Percentiles rank a stretch among this genome's conserved stretches.
Conservation (phyloP, 2,797 vertebrate genomes). For the Anas capensis region DNA sequence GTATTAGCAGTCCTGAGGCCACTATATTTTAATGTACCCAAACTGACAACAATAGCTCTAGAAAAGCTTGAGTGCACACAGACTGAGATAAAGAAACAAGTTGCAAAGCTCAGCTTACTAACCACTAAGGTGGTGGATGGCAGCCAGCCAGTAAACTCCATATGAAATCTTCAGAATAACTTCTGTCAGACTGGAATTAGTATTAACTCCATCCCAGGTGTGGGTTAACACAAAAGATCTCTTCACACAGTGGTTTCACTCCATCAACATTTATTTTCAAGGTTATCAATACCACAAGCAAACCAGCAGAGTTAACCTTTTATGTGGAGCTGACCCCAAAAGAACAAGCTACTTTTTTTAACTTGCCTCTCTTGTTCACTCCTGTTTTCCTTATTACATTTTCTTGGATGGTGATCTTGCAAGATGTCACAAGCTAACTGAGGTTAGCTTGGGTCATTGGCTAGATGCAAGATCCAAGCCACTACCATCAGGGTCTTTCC, state of each 20-base stretch:
- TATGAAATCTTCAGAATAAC: conserved; percentile 31
- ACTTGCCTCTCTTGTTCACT: background rate
- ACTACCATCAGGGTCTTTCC: background rate
- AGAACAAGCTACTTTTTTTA: background rate
- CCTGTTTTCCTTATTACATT: background rate
- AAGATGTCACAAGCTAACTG: conserved; percentile 16
- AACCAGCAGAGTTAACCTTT: conserved; percentile 17
- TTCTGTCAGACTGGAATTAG: conserved; percentile 31
- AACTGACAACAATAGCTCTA: conserved; percentile 22
- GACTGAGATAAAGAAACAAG: conserved; percentile 35
- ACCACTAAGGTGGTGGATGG: background rate
- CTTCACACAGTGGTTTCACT: background rate
- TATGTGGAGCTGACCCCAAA: background rate
- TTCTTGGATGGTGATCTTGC: background rate
- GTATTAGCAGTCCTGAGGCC: conserved; percentile 16
- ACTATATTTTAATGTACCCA: background rate
- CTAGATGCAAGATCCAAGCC: background rate
- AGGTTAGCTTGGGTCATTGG: conserved; percentile 33
- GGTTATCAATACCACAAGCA: conserved; percentile 2
- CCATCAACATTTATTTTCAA: conserved; percentile 26
- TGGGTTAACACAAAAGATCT: background rate
- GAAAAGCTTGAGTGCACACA: background rate
- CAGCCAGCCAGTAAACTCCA: background rate
- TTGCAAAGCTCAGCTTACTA: conserved; percentile 31
- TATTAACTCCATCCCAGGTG: background rate